Conservation (phyloP, 2,113 vertebrate genomes). For the Cygnus buccinator region DNA sequence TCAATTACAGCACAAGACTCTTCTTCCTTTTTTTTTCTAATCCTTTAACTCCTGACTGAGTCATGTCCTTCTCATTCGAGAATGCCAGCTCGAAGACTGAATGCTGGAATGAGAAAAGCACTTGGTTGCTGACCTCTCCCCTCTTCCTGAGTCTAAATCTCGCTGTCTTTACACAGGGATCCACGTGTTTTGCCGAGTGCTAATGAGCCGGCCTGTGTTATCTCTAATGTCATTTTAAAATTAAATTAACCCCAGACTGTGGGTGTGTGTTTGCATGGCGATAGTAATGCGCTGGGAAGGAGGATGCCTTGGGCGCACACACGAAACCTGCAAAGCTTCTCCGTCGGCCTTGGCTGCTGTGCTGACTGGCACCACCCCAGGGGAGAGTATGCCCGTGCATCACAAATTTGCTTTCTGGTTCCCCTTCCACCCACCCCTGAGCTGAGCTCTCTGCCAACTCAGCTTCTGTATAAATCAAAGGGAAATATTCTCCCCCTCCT, state of each 20-base stretch:
- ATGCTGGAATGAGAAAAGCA: background rate
- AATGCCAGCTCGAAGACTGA: background rate
- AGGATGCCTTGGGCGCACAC: constrained; percentile 69
- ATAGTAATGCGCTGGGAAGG: constrained; percentile 52
- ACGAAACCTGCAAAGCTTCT: constrained; percentile 67
- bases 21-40: background rate
- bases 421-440: constrained; percentile 69
- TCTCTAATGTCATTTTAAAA: constrained; percentile 58
- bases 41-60: background rate
- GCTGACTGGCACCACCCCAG: constrained; percentile 71
- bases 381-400: constrained; percentile 71
- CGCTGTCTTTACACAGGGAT: background rate
- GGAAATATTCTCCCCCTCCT: constrained; percentile 74
- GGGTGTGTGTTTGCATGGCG: constrained; percentile 69
- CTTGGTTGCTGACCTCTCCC: background rate
- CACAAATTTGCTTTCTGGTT: constrained; percentile 71
- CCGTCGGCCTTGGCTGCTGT: constrained; percentile 57
- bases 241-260: constrained; percentile 65
- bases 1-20: background rate
- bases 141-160: background rate
- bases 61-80: background rate
- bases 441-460: constrained; percentile 71
- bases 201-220: constrained; percentile 61
- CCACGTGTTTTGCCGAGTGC: constrained; percentile 56
- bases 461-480: constrained; percentile 76